Percentiles rank a stretch among this genome's conserved stretches.
These are phyloP conservation scores for Gonatopus flavifemur DNA, from an alignment of 1,140 invertebrate species.

Conservation along the genomic window DNA sequence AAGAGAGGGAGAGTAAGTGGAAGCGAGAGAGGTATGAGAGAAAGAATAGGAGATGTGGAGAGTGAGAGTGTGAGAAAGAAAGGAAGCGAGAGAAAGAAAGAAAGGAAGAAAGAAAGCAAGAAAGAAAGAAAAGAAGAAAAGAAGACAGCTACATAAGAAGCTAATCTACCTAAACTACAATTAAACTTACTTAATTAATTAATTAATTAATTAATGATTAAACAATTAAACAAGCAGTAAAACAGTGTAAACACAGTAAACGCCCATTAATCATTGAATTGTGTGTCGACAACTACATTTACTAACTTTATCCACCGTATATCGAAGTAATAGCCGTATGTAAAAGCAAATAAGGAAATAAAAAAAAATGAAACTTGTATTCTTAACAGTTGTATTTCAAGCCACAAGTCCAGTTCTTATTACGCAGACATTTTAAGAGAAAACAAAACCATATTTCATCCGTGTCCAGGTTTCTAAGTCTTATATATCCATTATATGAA, in stretches of 20 bases:
- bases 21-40: no score
- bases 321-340: constrained; percentile 62
- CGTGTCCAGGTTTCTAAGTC: constrained; percentile 34
- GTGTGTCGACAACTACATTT: constrained; percentile 62
- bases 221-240: constrained; percentile 60
- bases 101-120: no score
- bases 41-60: no score
- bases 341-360: constrained; percentile 58
- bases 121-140: no score
- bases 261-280: constrained; percentile 60
- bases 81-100: no score
- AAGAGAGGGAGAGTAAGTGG: no score
- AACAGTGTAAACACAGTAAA: constrained; percentile 60
- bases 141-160: constrained; percentile 57
- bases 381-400: constrained; percentile 60
- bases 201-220: no score
- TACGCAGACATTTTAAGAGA: constrained; percentile 57
- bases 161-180: constrained; percentile 60
- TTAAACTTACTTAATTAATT: constrained; percentile 61
- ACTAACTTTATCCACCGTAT: constrained; percentile 61
- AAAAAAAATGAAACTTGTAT: constrained; percentile 55
- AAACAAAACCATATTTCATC: constrained; percentile 29
- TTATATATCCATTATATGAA: background rate
- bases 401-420: constrained; percentile 58
- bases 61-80: no score